Base-by-base conservation (phyloP, 2,888 invertebrate genomes). In the Lasioglossum calceatum region DNA sequence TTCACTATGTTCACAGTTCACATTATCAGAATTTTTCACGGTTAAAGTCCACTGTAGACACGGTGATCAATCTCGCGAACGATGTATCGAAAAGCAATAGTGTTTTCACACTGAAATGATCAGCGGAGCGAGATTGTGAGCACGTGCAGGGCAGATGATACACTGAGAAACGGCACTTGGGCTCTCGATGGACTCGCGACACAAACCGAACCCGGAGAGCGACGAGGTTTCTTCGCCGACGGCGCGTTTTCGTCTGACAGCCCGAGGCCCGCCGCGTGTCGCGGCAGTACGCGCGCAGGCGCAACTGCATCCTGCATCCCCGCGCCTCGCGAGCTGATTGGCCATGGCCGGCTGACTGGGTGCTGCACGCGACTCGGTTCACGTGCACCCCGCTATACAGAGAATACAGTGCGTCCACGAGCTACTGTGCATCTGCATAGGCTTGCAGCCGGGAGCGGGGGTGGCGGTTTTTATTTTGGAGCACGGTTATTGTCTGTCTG, bases 191-290 rank as follows among this genome's bases (percentile, higher is more conserved):
- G 81, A 84, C 67, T n/a, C 84, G 71, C 72, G 70, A 67, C 80
- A 44, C 80, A 75, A 50, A 39, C 23, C 58, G 67, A 67, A 67
- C 58, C 64, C 47, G 44, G 61, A 75, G 74, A 61, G 77, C 70
- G 61, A 47, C 77, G 87, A 85, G 77, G 85, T 79, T 87, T 70
- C 58, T 83, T 80, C 61, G 82, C 61, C 86, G 71, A 64, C 80
- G 74, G 86, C 85, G 80, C 83, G 86, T 81, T 83, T 86, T 85
- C 86, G 79, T 87, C 84, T 87, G 88, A 88, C 85, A 87, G 74
- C 12, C 80, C 23, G 74, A n/a, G 70, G 82, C 81, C 42, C 75
- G 85, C 80, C 85, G 82, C 87, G 85, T 85, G 88, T 77, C 87
- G 44, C 71, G 74, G 81, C 76, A 74, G 79, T 47, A 12, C 64